These are phyloP conservation scores for Danaus melanippus DNA, from an alignment of 1,140 invertebrate species.

Conservation along the genomic window DNA sequence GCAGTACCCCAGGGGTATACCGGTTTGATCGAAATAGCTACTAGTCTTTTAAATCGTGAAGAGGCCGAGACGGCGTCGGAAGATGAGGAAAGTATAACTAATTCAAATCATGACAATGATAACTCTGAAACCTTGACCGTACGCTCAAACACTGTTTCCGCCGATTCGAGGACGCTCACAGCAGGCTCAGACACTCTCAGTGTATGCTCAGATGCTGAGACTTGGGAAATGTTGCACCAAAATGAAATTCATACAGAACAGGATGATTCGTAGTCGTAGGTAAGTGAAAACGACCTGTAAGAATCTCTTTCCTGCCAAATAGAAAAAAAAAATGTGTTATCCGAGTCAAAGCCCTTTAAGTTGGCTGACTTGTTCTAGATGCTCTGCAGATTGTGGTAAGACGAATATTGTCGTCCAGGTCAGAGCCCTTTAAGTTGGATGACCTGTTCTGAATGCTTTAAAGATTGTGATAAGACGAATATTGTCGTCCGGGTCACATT, in stretches of 20 bases:
- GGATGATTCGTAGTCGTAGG: slow-evolving; percentile 6
- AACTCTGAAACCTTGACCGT: too few relatives aligned
- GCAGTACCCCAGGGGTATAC: too few relatives aligned
- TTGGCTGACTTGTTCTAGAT: slow-evolving; percentile 7
- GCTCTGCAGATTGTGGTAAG: slow-evolving; percentile 1
- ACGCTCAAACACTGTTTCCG: too few relatives aligned
- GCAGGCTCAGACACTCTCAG: slow-evolving; percentile 22
- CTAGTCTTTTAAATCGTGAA: too few relatives aligned
- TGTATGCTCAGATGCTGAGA: slow-evolving; percentile 21
- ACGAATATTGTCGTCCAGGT: slow-evolving; percentile 14
- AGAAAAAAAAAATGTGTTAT: background rate
- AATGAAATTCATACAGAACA: slow-evolving; percentile 12
- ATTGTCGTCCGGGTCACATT: slow-evolving; percentile 16
- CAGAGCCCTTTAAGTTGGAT: slow-evolving; percentile 5
- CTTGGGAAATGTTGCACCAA: slow-evolving; percentile 9
- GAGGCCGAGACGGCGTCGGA: too few relatives aligned
- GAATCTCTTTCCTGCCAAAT: background rate
- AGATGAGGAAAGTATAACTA: too few relatives aligned
- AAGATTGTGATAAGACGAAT: slow-evolving; percentile 8
- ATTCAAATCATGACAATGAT: too few relatives aligned
- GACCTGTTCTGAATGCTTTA: slow-evolving; percentile 5
- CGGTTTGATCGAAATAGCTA: too few relatives aligned
- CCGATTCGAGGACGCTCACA: slow-evolving; percentile 18
- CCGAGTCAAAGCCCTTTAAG: slow-evolving; percentile 8
- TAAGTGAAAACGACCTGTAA: slow-evolving; percentile 1